phyloP scores from a whole-genome alignment of 2,888 invertebrate genomes.

The Gisinianus flammeolus region DNA sequence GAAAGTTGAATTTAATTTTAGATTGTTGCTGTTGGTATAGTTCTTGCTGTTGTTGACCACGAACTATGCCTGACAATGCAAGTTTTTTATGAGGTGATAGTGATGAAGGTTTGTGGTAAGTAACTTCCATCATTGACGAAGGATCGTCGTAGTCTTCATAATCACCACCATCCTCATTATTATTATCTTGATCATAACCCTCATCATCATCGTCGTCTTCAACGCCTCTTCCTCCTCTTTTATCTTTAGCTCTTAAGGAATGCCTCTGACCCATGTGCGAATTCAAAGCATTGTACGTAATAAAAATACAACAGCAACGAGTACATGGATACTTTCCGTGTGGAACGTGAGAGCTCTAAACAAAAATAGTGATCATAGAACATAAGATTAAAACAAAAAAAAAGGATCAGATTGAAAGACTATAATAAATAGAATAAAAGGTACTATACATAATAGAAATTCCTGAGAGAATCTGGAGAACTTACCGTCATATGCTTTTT shows the following conservation, averaged over 20 bases:
- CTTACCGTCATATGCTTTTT: constrained; percentile 33
- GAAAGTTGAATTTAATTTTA: not conserved
- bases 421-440: too few relatives aligned
- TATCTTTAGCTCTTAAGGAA: too few relatives aligned
- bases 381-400: not conserved
- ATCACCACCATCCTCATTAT: too few relatives aligned
- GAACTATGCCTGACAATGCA: too few relatives aligned
- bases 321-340: constrained; percentile 24
- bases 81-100: not conserved
- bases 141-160: too few relatives aligned
- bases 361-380: not conserved
- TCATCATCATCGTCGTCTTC: not conserved
- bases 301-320: constrained; percentile 24
- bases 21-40: too few relatives aligned
- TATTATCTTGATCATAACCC: too few relatives aligned
- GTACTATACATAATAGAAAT: too few relatives aligned
- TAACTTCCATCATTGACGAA: not conserved
- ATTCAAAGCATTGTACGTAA: constrained; percentile 31
- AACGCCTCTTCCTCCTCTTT: not conserved
- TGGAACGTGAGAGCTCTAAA: constrained; percentile 21
- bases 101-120: not conserved
- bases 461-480: too few relatives aligned
- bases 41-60: not conserved
- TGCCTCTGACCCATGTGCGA: too few relatives aligned
- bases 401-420: too few relatives aligned